Conservation (phyloP, 1,140 invertebrate species). For the Aphidius ervi region DNA sequence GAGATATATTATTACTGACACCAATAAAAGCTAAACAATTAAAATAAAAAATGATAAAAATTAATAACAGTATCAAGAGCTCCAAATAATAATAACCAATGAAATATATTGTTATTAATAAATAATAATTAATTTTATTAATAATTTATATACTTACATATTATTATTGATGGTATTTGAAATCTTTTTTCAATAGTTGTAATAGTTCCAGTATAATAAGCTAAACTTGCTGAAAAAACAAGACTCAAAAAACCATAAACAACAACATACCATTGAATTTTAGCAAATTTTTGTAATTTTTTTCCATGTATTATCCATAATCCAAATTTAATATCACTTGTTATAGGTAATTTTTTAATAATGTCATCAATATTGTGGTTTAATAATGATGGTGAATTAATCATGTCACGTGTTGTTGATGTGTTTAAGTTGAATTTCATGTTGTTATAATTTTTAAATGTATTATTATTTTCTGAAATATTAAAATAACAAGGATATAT, state of each 20-base stretch:
- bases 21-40: constrained; percentile 60
- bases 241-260: constrained; percentile 70
- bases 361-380: constrained; percentile 53
- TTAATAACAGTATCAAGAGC: too few relatives aligned
- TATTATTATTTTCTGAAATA: too few relatives aligned
- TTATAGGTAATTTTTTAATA: constrained; percentile 53
- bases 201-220: constrained; percentile 74
- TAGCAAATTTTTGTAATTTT: constrained; percentile 65
- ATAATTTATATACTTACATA: constrained; percentile 52
- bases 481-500: too few relatives aligned
- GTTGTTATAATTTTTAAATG: too few relatives aligned
- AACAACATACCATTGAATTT: constrained; percentile 70
- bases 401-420: too few relatives aligned
- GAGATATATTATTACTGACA: constrained; percentile 65
- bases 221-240: constrained; percentile 69
- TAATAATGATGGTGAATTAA: constrained; percentile 18
- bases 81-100: too few relatives aligned
- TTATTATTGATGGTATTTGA: constrained; percentile 71
- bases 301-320: constrained; percentile 58
- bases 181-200: constrained; percentile 79
- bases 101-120: background rate
- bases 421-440: too few relatives aligned
- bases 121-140: background rate
- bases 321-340: constrained; percentile 62
- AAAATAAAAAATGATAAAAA: too few relatives aligned